Evolutionary conservation across 2,888 invertebrate genomes (phyloP).

Genomic region (Mimas tiliae): DNA sequence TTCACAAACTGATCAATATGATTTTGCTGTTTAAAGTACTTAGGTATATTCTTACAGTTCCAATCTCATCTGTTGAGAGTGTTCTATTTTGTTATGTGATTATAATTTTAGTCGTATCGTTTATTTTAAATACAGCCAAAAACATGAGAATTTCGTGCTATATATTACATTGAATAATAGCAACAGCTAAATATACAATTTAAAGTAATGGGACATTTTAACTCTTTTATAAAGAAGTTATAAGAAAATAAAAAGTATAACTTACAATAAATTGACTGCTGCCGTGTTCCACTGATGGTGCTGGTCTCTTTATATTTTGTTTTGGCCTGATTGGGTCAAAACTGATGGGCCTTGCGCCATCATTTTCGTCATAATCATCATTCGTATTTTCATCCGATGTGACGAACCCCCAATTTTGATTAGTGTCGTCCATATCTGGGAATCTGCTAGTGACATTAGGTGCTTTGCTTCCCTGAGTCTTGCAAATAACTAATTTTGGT

Average conservation of each 20-base stretch:
- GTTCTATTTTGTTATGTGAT: no score
- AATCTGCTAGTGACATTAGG: slow-evolving; percentile 50
- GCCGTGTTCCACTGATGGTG: slow-evolving; percentile 53
- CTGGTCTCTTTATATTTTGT: slow-evolving; percentile 42
- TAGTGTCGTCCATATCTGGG: slow-evolving; percentile 59
- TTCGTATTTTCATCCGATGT: slow-evolving; percentile 42
- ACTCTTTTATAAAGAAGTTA: not conserved
- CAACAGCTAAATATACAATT: no score
- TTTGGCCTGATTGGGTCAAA: slow-evolving; percentile 52
- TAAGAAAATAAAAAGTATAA: slow-evolving; percentile 17
- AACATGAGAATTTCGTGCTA: no score
- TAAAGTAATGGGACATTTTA: no score
- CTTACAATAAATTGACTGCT: slow-evolving; percentile 45
- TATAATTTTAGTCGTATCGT: no score
- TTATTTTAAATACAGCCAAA: no score
- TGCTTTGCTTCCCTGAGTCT: slow-evolving; percentile 34
- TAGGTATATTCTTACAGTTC: no score
- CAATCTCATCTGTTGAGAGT: no score
- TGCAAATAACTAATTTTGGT: slow-evolving; percentile 48
- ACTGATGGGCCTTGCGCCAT: slow-evolving; percentile 67
- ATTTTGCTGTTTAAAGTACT: no score
- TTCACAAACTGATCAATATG: no score
- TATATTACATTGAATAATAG: no score
- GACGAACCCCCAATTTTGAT: slow-evolving; percentile 64
- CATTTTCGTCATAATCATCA: slow-evolving; percentile 46